Conservation (phyloP, 2,888 invertebrate genomes). For the Ophioninae sp. region DNA sequence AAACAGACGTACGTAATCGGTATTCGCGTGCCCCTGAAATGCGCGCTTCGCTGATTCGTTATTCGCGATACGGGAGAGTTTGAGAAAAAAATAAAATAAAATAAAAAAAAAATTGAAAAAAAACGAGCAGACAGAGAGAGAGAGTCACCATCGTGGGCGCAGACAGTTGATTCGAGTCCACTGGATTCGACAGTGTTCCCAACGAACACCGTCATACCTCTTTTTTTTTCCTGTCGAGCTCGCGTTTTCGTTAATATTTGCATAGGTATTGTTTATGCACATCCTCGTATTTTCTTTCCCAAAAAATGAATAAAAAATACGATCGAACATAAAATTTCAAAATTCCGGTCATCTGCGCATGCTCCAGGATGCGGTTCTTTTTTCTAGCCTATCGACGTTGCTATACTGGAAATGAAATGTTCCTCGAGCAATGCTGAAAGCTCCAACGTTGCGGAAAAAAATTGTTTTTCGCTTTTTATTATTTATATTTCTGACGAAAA, state of each 20-base stretch:
- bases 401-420: no score
- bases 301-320: not conserved
- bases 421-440: no score
- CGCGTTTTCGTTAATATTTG: not conserved
- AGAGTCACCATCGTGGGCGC: conserved; percentile 5
- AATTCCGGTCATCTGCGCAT: not conserved
- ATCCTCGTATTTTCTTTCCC: conserved; percentile 10
- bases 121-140: not conserved
- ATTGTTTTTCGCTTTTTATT: no score
- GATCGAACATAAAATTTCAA: not conserved
- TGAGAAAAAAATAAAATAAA: conserved; percentile 6
- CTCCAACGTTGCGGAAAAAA: no score
- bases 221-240: conserved; percentile 17
- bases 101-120: not conserved
- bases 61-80: conserved; percentile 17
- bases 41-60: conserved; percentile 41
- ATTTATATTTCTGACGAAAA: no score
- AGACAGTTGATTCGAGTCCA: conserved; percentile 31
- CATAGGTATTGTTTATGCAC: conserved; percentile 23
- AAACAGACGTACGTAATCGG: conserved; percentile 1
- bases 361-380: no score
- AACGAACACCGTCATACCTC: conserved; percentile 26
- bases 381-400: no score
- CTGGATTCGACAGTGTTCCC: not conserved
- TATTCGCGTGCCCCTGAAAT: conserved; percentile 26